Base-by-base conservation (phyloP, 2,113 vertebrate genomes). In the Semnornis frantzii region DNA sequence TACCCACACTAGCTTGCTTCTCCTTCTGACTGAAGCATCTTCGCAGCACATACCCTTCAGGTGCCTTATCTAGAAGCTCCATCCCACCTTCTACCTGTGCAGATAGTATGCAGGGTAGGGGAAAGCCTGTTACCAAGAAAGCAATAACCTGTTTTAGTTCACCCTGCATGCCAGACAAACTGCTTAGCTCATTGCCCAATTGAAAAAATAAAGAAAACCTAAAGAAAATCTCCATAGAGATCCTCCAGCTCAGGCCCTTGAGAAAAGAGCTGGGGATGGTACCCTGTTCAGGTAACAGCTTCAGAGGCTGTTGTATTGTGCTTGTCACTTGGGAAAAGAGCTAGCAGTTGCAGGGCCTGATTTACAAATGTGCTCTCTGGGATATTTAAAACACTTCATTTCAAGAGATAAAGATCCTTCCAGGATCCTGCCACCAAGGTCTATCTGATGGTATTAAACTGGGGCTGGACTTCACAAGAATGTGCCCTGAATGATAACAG, bases 211-310 rank as follows among this genome's bases (percentile, higher is more conserved):
- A 97, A 97, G 59, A 92, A 96, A 95, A 96, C 89, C 77, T 85
- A 97, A 96, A 97, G 96, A 96, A 96, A 95, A 89, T 82, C 90
- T 95, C 95, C 80, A 64, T 55, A 95, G 93, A 96, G 96, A 97
- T 97, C 88, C 97, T 96, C 97, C 97, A 97, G 96, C 96, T 74
- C 95, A 97, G 94, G 94, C 96, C 96, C 93, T 95, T 89, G 63
- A 33, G 57, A 94, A 95, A 95, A 97, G 94, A 97, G 97, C 96
- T 96, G 85, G 91, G 92, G 93, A 93, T 78, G 97, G 97, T 94
- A 96, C 95, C 97, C 95, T 97, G 97, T 97, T 97, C 96, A 98
- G 97, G 96, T 97, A 97, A 98, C 98, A 98, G 98, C 97, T 96
- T 95, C 91, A 92, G 87, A 97, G 95, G 97, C 98, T 97, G 97